Evolutionary conservation across 2,113 vertebrate genomes (phyloP).

Genomic region (Hemicordylus capensis): DNA sequence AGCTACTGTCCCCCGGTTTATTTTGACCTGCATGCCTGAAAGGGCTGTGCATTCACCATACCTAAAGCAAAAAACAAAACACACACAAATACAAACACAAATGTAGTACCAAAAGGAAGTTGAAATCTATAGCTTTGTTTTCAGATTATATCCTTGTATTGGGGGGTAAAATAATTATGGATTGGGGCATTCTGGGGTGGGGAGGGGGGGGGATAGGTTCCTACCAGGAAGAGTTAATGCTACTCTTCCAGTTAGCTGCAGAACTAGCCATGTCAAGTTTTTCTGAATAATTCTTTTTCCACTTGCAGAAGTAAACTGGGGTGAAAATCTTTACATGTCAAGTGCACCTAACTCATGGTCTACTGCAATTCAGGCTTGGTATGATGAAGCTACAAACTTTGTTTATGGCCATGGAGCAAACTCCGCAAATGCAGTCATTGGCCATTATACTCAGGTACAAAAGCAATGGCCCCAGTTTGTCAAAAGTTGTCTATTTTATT

Average conservation of each 20-base stretch:
- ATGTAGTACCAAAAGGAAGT: too few relatives aligned
- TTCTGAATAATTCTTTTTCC: conserved; percentile 1
- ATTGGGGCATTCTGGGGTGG: background rate
- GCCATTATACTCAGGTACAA: conserved; percentile 74
- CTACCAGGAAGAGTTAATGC: background rate
- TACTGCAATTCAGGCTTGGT: conserved; percentile 46
- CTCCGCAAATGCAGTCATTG: fast-evolving
- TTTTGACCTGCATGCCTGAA: too few relatives aligned
- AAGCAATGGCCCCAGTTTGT: background rate
- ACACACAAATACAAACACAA: too few relatives aligned
- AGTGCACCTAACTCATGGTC: conserved; percentile 24
- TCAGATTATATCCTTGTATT: background rate
- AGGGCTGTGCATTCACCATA: too few relatives aligned
- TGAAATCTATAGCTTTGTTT: background rate
- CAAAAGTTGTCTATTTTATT: background rate
- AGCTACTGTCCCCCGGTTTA: too few relatives aligned
- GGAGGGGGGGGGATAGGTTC: background rate
- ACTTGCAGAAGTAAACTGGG: conserved; percentile 66
- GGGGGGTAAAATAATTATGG: background rate
- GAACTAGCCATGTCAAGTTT: background rate
- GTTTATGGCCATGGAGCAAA: conserved; percentile 31
- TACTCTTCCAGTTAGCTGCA: background rate
- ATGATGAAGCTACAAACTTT: conserved; percentile 60
- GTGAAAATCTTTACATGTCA: conserved; percentile 71
- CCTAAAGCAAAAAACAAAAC: too few relatives aligned